A percentile compares a stretch with the other conserved stretches of the same genome.
phyloP scores from a whole-genome alignment of 1,140 invertebrate genomes.

The Drosophila repletoides region DNA sequence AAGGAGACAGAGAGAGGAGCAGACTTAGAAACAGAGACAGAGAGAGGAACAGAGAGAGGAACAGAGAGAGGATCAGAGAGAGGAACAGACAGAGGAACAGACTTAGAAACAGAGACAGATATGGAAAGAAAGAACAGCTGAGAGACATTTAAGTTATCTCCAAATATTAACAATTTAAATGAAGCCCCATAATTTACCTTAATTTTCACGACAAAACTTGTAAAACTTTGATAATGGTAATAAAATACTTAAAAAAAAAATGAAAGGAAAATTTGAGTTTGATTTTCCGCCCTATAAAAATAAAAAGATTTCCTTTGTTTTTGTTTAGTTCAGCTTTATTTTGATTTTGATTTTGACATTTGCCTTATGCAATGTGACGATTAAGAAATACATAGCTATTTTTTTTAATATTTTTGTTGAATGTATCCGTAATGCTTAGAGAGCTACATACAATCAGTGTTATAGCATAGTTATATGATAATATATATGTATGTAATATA shows the following conservation, averaged over 20 bases:
- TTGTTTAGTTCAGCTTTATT: conserved; percentile 67
- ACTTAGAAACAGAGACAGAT: no score
- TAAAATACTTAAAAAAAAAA: background rate
- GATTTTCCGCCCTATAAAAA: background rate
- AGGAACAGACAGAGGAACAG: no score
- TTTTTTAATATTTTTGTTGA: conserved; percentile 43
- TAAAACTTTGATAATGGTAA: background rate
- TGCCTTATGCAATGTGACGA: conserved; percentile 51
- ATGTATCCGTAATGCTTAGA: conserved; percentile 61
- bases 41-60: no score
- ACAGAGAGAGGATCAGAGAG: no score
- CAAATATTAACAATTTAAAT: no score
- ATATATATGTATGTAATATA: conserved; percentile 45
- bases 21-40: no score
- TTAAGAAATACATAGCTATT: conserved; percentile 61
- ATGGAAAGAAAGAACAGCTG: background rate
- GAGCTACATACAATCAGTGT: conserved; percentile 50
- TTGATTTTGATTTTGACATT: conserved; percentile 58
- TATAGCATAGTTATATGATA: conserved; percentile 23
- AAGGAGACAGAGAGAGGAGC: no score
- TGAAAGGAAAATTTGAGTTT: background rate
- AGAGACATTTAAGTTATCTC: background rate
- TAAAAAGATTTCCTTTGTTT: background rate
- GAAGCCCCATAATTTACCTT: no score
- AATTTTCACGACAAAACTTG: background rate